Base-by-base conservation (phyloP, 1,140 invertebrate genomes). In the Philotrypesis tridentata region DNA sequence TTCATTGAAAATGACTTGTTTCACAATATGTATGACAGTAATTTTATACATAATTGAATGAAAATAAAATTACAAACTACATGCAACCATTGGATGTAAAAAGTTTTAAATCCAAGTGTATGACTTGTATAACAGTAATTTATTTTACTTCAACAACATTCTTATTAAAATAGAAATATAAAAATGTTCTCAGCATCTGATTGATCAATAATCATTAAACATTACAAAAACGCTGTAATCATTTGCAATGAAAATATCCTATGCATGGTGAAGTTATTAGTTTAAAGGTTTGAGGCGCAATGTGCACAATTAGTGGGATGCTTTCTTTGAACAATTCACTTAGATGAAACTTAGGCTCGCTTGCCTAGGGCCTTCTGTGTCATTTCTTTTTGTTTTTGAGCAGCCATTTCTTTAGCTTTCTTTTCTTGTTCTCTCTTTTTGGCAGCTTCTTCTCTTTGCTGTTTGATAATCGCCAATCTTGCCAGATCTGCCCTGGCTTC, bases 401-500 rank as follows among this genome's bases (percentile, higher is more conserved):
- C 87, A 1, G 92, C 93, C 37, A 92, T 87, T 83, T 96, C 95
- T 83, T 94, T 94, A 89, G 95, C 93, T 92, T 95, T 95, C 85
- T 95, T 96, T 86, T 99, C 98, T 12, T 95, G 94, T 87, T 98
- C 98, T 70, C 97, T 93, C 88, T 96, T 95, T 87, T 96, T 96
- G 6, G 97, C 97, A 5, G 97, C 98, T 86, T 99, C 98, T 89
- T 98, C 98, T 40, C 98, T 92, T 90, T 99, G 97, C 89, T 99
- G 97, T 77, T 96, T 95, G 84, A 99, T 97, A 84, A 98, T 95
- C 0, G 97, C 97, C 86, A 97, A 92, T 79, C 98, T 92, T 9
- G 98, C 98, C 55, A 99, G 92, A 93, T 99, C 98, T 1, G 97
- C 97, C 82, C 97, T 94, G 0, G 98, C 98, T 90, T 99, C 97